Percentiles rank a stretch among this genome's conserved stretches.
These are phyloP conservation scores for Ophion ventricosus DNA, from an alignment of 2,888 invertebrate species.

Conservation along the genomic window DNA sequence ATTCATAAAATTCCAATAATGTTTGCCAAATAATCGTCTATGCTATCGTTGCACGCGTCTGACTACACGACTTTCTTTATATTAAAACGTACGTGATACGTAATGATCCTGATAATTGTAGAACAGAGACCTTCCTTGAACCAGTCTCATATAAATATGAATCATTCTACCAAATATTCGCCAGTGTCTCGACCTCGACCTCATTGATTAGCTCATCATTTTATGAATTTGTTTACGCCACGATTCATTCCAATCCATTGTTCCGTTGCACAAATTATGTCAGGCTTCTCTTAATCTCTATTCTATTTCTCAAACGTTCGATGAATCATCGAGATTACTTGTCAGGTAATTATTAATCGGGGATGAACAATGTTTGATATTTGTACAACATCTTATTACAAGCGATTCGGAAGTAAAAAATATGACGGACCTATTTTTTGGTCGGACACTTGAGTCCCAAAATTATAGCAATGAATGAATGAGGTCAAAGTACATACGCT, in stretches of 20 bases:
- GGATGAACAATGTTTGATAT: too few species aligned
- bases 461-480: background rate
- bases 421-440: background rate
- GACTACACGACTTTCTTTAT: background rate
- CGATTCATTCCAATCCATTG: too few species aligned
- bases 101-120: background rate
- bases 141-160: background rate
- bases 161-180: constrained; percentile 17
- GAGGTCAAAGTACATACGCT: background rate
- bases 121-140: background rate
- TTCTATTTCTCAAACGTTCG: too few species aligned
- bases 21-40: background rate
- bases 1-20: background rate
- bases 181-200: background rate
- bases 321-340: too few species aligned
- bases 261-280: too few species aligned
- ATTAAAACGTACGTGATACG: background rate
- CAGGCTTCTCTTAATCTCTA: too few species aligned
- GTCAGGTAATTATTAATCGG: too few species aligned
- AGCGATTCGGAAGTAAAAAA: background rate
- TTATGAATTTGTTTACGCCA: background rate
- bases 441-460: background rate
- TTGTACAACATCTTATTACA: too few species aligned
- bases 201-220: background rate
- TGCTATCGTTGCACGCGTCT: background rate